phyloP scores from a whole-genome alignment of 2,888 invertebrate genomes.

The Onchidella celtica region DNA sequence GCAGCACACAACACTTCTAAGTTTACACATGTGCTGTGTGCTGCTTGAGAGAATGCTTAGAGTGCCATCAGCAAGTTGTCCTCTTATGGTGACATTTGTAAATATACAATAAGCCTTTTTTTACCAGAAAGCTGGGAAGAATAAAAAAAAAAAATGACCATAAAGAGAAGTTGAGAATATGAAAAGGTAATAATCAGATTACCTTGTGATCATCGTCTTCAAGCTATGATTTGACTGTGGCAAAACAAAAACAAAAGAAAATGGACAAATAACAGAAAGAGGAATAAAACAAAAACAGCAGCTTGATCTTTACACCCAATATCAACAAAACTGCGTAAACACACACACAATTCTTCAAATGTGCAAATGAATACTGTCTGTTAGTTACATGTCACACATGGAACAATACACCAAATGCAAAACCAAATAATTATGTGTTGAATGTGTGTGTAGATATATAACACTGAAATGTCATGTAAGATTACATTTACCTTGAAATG shows the following conservation, averaged over 20 bases:
- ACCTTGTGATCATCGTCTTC: not conserved
- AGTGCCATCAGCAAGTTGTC: too few relatives aligned
- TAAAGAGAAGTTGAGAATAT: not conserved
- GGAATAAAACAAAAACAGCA: not conserved
- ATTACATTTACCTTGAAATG: too few relatives aligned
- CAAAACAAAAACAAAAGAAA: too few relatives aligned
- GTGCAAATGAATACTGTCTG: not conserved
- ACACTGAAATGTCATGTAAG: too few relatives aligned
- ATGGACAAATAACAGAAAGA: too few relatives aligned
- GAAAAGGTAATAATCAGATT: conserved; percentile 6
- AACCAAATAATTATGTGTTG: not conserved
- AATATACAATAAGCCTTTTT: too few relatives aligned
- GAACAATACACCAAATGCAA: not conserved
- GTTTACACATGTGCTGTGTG: too few relatives aligned
- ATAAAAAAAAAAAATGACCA: not conserved
- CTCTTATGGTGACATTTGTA: too few relatives aligned
- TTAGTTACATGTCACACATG: not conserved
- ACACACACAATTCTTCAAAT: not conserved
- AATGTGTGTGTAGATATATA: not conserved
- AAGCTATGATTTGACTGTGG: conserved; percentile 40
- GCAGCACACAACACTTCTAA: too few relatives aligned
- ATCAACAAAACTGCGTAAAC: not conserved
- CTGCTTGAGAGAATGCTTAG: too few relatives aligned
- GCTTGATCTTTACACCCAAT: not conserved
- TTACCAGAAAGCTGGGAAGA: not conserved